Evolutionary conservation across 1,140 invertebrate genomes (phyloP), one percentile per base, ranked within the genome.

Genomic region (Hydropsyche tenuis): DNA sequence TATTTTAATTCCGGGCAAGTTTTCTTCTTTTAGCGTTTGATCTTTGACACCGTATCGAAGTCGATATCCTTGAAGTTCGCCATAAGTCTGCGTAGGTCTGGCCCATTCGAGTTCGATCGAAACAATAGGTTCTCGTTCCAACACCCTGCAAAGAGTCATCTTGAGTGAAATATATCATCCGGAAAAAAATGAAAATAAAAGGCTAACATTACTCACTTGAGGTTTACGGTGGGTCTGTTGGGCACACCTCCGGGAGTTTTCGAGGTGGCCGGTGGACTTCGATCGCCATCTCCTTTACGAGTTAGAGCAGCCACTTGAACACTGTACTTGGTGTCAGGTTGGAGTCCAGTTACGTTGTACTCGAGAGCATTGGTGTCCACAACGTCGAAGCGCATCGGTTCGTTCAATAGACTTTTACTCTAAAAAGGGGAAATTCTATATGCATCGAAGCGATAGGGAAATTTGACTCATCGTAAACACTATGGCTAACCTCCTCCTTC

Each of bases 201-300:
- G 7, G 43, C n/a, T 42, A 25, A 63, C 14, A 45, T 60, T 46
- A 82, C 86, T 85, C 85, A 94, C 93, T 96, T 96, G 16, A 96
- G 85, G 78, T 88, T 94, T 18, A 96, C 88, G 45, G 90, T 90
- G n/a, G 95, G 95, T 78, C 92, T 87, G 69, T 93, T 93, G 14
- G 96, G 95, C 46, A 97, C 96, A 78, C 97, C 96, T 9, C 96
- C 96, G 18, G 94, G 95, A 1, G 96, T 99, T 82, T 89, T 92
- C 0, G 96, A 90, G 48, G 90, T 89, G 56, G 92, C 91, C 1
- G 94, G 92, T 69, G 88, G 82, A 80, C 95, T 97, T 65, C 96
- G 85, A 80, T 94, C 90, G 1, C 97, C 97, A 82, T 99, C 96
- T 3, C 96, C 96, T 84, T 97, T 98, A 56, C 96, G 88, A 0